Base-by-base conservation (phyloP, 2,888 invertebrate species). In the Drosophila siamana region DNA sequence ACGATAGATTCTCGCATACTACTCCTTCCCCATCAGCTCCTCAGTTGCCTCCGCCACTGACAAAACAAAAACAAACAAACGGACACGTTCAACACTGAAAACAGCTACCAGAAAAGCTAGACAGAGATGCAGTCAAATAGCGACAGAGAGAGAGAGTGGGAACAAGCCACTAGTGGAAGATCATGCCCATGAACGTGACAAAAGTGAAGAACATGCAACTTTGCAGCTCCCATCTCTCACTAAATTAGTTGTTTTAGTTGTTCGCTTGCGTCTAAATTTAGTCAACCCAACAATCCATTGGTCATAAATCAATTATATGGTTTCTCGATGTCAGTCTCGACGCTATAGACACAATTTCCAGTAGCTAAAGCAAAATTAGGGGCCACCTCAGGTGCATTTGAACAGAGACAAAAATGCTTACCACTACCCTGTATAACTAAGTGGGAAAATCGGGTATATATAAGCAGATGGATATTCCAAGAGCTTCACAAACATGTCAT, bases 111-210 rank as follows among this genome's bases (percentile, higher is more conserved):
- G 11, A 38, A 28, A 33, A 11, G 13, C 22, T n/a, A 24, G 24
- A 30, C 0, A 16, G 13, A 44, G 19, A 38, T 28, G 8, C 4
- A 8, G 19, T 19, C 4, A 13, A 1, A 41, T 7, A 15, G 15
- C 22, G n/a, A 28, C 40, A 4, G 52, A 11, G 15, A 28, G n/a
- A 28, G 46, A 4, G 52, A 11, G 40, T 41, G 26, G 7, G n/a
- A 36, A 47, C 16, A 52, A 51, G 47, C 11, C 40, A 43, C 19
- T 56, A 74, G 74, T 72, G 63, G 72, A 80, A 80, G 80, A 87
- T 86, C 89, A 78, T 88, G 90, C 88, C 89, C 88, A 73, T 90
- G 90, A 90, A 90, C 90, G 90, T 91, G 90, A 90, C 91, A 91
- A 90, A 91, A 91, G 69, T 82, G 71, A 76, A 88, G 88, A 89